Percentiles rank a stretch among this genome's conserved stretches.
Conservation (phyloP, 2,797 vertebrate species). For the Discoglossus pictus region DNA sequence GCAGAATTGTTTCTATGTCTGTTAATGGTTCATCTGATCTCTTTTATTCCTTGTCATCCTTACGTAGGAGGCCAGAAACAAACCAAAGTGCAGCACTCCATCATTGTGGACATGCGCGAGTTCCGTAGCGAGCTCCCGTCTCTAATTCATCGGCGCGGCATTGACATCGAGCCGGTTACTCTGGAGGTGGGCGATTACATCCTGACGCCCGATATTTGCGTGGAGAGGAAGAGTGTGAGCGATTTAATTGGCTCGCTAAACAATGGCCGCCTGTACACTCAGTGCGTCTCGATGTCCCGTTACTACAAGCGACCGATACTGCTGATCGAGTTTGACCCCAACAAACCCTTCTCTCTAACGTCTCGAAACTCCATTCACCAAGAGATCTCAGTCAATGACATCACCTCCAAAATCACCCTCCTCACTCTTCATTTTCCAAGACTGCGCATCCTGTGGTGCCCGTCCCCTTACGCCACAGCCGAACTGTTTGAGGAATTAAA, state of each 20-base stretch:
- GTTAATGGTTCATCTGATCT: no score
- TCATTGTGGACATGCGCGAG: constrained; percentile 95
- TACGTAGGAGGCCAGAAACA: constrained; percentile 85
- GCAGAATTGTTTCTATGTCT: no score
- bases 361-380: constrained; percentile 79
- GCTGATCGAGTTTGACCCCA: constrained; percentile 92
- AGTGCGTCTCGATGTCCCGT: constrained; percentile 90
- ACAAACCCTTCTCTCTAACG: constrained; percentile 86
- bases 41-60: not conserved
- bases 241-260: constrained; percentile 92
- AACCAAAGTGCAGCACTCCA: constrained; percentile 69
- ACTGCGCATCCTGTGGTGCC: constrained; percentile 92
- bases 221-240: constrained; percentile 93
- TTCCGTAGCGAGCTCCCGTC: constrained; percentile 95
- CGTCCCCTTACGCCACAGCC: constrained; percentile 87
- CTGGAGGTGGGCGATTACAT: constrained; percentile 96
- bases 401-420: constrained; percentile 89
- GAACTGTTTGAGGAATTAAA: constrained; percentile 92
- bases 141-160: constrained; percentile 86
- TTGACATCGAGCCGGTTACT: constrained; percentile 94
- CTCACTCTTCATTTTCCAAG: constrained; percentile 93
- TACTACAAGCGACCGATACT: constrained; percentile 88
- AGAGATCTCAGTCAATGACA: constrained; percentile 86
- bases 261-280: constrained; percentile 88
- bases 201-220: constrained; percentile 88